A percentile compares a stretch with the other conserved stretches of the same genome.
Conservation (phyloP, 37 sponge, comb jelly and placozoan species). For the Mnemiopsis leidyi region DNA sequence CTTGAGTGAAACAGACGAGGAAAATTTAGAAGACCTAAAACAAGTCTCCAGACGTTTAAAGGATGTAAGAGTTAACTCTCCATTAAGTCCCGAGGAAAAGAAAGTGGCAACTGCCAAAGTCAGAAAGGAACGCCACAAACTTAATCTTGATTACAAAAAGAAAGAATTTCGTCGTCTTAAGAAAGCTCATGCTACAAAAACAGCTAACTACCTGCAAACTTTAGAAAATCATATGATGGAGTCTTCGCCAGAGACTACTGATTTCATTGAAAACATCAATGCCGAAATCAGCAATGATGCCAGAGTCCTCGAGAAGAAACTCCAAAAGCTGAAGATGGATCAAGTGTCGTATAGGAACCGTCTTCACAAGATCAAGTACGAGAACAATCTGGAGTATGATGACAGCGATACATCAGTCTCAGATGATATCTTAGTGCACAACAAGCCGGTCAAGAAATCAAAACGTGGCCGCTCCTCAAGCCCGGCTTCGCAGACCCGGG, state of each 20-base stretch:
- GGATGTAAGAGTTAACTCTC: slow-evolving; percentile 34
- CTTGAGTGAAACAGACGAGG: slow-evolving; percentile 46
- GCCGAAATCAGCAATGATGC: slow-evolving; percentile 41
- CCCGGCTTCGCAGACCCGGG: slow-evolving; percentile 43
- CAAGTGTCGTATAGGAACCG: slow-evolving; percentile 38
- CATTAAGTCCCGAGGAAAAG: slow-evolving; percentile 28
- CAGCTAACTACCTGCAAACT: slow-evolving; percentile 32
- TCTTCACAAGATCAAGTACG: slow-evolving; percentile 37
- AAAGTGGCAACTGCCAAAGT: background rate
- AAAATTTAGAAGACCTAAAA: slow-evolving; percentile 46
- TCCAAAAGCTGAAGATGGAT: slow-evolving; percentile 51
- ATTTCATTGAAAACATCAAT: slow-evolving; percentile 53
- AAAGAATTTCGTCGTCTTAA: background rate
- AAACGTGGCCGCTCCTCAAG: slow-evolving; percentile 42
- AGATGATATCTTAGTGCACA: background rate
- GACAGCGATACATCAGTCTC: slow-evolving; percentile 36
- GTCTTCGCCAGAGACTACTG: slow-evolving; percentile 62
- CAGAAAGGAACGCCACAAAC: slow-evolving; percentile 52
- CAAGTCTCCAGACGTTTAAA: slow-evolving; percentile 21
- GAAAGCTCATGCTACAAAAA: slow-evolving; percentile 49
- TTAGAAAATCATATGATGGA: slow-evolving; percentile 60
- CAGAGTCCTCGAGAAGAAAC: slow-evolving; percentile 33
- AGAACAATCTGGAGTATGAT: slow-evolving; percentile 16
- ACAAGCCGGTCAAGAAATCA: background rate
- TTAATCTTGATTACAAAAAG: slow-evolving; percentile 25